Conservation (phyloP, 2,888 invertebrate species). For the Mycogona germanica region DNA sequence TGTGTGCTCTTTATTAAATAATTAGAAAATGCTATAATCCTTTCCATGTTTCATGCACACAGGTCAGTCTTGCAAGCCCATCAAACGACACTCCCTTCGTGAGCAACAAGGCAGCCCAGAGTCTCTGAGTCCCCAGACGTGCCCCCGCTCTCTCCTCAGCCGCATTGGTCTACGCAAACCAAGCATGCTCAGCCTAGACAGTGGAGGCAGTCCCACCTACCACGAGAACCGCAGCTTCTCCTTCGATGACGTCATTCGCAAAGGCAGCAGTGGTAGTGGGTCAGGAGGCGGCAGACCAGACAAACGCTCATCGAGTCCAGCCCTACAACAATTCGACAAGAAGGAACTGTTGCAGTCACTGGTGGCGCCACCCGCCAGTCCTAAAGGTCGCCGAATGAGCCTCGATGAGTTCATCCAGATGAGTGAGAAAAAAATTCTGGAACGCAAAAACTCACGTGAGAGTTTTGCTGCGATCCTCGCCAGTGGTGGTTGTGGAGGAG, state of each 20-base stretch:
- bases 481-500: no score
- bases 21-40: background rate
- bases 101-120: slow-evolving; percentile 20
- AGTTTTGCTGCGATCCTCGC: background rate
- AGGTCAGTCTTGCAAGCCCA: slow-evolving; percentile 7
- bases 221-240: slow-evolving; percentile 20
- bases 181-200: slow-evolving; percentile 54
- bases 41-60: background rate
- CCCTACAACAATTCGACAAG: slow-evolving; percentile 45
- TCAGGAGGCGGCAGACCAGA: slow-evolving; percentile 9
- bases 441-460: slow-evolving; percentile 7
- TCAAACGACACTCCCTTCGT: slow-evolving; percentile 4
- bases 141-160: slow-evolving; percentile 57
- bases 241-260: slow-evolving; percentile 24
- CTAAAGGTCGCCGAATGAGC: slow-evolving; percentile 43
- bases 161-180: slow-evolving; percentile 79
- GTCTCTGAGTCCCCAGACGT: slow-evolving; percentile 22
- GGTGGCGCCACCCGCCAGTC: slow-evolving; percentile 49
- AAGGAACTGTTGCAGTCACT: slow-evolving; percentile 65
- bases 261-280: slow-evolving; percentile 12
- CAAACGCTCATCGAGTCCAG: slow-evolving; percentile 5
- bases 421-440: slow-evolving; percentile 44
- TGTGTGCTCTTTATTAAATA: background rate
- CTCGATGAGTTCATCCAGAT: slow-evolving; percentile 61
- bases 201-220: slow-evolving; percentile 11